Conservation (phyloP, 2,113 vertebrate genomes). For the Pyxicephalus adspersus region DNA sequence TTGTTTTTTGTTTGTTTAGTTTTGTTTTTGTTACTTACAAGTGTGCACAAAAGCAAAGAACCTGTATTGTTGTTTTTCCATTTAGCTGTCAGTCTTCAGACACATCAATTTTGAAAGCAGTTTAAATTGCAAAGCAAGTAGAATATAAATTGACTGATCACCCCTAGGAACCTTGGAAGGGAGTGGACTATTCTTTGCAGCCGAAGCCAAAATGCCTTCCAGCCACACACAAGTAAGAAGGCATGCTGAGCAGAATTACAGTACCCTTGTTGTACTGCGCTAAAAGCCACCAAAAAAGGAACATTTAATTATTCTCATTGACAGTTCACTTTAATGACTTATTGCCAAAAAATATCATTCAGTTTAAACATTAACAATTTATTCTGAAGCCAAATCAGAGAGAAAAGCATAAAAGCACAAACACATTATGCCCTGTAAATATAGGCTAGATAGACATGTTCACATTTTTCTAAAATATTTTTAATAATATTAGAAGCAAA, state of each 20-base stretch:
- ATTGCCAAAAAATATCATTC: constrained; percentile 7
- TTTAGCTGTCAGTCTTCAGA: constrained; percentile 44
- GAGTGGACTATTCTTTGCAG: constrained; percentile 33
- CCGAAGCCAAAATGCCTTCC: constrained; percentile 17
- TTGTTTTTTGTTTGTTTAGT: not conserved
- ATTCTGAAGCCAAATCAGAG: constrained; percentile 7
- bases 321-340: constrained; percentile 29
- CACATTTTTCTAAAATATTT: not conserved
- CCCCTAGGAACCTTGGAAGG: constrained; percentile 42
- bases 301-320: constrained; percentile 12
- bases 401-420: constrained; percentile 2
- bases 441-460: not conserved
- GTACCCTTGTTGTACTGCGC: constrained; percentile 8
- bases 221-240: constrained; percentile 14
- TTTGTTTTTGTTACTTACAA: constrained; percentile 1
- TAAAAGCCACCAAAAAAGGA: constrained; percentile 39
- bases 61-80: constrained; percentile 34
- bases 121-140: constrained; percentile 52
- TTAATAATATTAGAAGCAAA: constrained; percentile 3
- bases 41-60: constrained; percentile 22
- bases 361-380: constrained; percentile 2
- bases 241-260: constrained; percentile 41
- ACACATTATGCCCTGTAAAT: constrained; percentile 1
- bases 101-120: constrained; percentile 53
- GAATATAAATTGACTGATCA: constrained; percentile 50